Evolutionary conservation across 2,797 vertebrate genomes (phyloP).

Genomic region (Margarornis squamiger): DNA sequence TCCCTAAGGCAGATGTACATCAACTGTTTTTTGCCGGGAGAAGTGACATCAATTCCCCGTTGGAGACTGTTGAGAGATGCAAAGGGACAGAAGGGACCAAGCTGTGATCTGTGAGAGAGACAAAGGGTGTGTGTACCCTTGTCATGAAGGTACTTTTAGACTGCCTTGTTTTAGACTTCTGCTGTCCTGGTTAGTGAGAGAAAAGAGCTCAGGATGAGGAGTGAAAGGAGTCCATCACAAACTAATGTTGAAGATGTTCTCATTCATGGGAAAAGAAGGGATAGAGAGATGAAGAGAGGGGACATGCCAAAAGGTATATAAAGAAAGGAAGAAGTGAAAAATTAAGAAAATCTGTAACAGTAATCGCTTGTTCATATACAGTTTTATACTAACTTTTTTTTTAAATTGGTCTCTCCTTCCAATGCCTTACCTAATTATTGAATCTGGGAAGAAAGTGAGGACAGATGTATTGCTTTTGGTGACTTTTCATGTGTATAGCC

Average conservation of each 20-base stretch:
- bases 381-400: not conserved
- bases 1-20: slow-evolving; percentile 62
- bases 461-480: not conserved
- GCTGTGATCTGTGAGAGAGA: not conserved
- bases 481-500: not conserved
- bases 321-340: not conserved
- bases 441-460: not conserved
- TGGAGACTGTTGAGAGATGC: slow-evolving; percentile 22
- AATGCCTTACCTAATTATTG: not conserved
- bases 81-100: slow-evolving; percentile 23
- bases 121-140: not conserved
- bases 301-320: not conserved
- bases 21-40: slow-evolving; percentile 38
- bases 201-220: not conserved
- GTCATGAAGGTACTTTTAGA: not conserved
- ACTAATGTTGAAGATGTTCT: not conserved
- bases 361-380: not conserved
- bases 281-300: not conserved
- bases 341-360: not conserved
- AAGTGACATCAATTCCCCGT: slow-evolving; percentile 55
- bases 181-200: not conserved
- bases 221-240: not conserved
- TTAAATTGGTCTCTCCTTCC: not conserved
- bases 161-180: not conserved
- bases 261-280: not conserved